Base-by-base conservation (phyloP, 1,140 invertebrate species). In the Drosophila ercepeae region DNA sequence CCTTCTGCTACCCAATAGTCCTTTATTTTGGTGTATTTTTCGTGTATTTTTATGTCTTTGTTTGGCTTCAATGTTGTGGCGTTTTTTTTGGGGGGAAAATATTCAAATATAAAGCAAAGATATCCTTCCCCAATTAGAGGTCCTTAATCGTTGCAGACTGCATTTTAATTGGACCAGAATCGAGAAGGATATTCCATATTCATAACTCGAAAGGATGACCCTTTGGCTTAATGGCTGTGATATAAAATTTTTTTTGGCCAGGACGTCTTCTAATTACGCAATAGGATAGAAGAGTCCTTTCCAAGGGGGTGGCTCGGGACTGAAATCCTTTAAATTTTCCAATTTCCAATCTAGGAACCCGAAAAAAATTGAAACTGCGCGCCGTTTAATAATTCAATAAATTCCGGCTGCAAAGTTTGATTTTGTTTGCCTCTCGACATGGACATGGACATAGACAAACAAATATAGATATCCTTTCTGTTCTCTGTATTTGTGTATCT, bases 381-480 rank as follows among this genome's bases (percentile, higher is more conserved):
- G 14, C 25, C 29, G 16, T 14, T 65, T 36, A 67, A 67, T 65
- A 65, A 67, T 67, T 44, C 27, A 67, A 36, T 67, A 9, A 44
- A 44, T 52, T 61, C 59, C 27, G 59, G 27, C 27, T 52, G 19
- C 21, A 52, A 67, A 52, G 46, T 67, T 64, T 67, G 59, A 64
- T 64, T 67, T 67, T 19, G 46, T 27, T 53, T 36, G 46, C 21
- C 25, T 25, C 19, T 34, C 16, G 32, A 25, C 41, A 13, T 4
- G 23, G n/a, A n/a, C n/a, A n/a, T n/a, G n/a, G n/a, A 21, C 21
- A 50, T 29, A 21, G 25, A 44, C 23, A 64, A 25, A 44, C 9
- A n/a, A 32, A 11, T 32, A 9, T 64, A n/a, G n/a, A 42, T 45
- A 44, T 65, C 63, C 39, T 14, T 13, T 55, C 25, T 25, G 23